Evolutionary conservation across 2,113 vertebrate species (phyloP), one percentile per base, ranked within the genome.

Genomic region (Tragelaphus scriptus): DNA sequence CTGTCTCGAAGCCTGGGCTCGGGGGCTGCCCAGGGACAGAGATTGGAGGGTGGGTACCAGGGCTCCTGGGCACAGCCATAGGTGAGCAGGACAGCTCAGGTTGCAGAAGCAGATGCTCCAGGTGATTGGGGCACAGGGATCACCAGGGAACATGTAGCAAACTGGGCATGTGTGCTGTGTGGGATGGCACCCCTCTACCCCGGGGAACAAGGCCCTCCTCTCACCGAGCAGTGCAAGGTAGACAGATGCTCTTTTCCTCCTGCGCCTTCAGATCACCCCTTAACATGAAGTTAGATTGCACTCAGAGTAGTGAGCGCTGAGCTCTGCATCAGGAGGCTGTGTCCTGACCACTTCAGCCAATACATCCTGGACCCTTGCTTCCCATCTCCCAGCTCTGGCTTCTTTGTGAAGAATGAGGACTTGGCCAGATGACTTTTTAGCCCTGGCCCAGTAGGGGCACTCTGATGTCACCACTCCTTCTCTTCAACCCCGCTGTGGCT

Each of bases 241-340:
- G n/a, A n/a, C 1, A 0, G 5, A 16, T n/a, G 51, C 13, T 44
- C 51, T 28, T 36, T 56, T 44, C 61, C 44, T 44, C 1, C 0
- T 16, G 30, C 8, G 30, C 30, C 55, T 61, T 93, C 36, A 63
- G 58, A n/a, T 44, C 32, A 75, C n/a, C 58, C 47, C 9, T 21
- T 1, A 61, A 53, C 6, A n/a, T 51, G 58, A 36, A 86, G 51
- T 59, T 56, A 30, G 59, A 19, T 68, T 12, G 26, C 0, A 14
- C 30, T 84, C 85, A 2, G 28, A 47, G 53, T 36, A 79, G 51
- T 8, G 36, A 92, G 86, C 28, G 1, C 49, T 4, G 16, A 30
- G 71, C 13, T 68, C 1, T 25, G 32, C 7, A 23, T 79, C 3
- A 13, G 84, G 40, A 82, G 23, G 40, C 49, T 2, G 49, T 4